phyloP scores from a whole-genome alignment of 1,140 invertebrate genomes.

The Drosophila ohnishii region DNA sequence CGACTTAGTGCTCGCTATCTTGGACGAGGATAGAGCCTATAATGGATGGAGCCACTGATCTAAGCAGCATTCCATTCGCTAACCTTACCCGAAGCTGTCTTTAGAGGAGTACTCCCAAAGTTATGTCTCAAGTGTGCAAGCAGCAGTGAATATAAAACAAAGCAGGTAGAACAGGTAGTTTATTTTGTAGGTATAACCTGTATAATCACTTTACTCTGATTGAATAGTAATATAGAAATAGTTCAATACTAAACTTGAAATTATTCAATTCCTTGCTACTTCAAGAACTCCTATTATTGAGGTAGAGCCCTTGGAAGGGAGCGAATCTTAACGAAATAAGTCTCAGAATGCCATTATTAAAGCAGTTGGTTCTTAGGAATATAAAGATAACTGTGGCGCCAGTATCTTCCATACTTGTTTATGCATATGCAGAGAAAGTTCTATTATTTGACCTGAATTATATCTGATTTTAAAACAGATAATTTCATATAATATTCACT shows the following conservation, averaged over 20 bases:
- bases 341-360: not conserved
- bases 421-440: not conserved
- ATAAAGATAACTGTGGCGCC: not conserved
- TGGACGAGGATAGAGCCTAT: slow-evolving; percentile 36
- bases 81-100: not conserved
- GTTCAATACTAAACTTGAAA: not conserved
- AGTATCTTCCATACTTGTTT: not conserved
- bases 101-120: slow-evolving; percentile 38
- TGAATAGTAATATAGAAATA: not conserved
- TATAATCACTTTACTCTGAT: not conserved
- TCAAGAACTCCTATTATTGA: not conserved
- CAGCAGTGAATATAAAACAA: not conserved
- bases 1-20: slow-evolving; percentile 16
- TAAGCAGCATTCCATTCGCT: not conserved
- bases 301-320: not conserved
- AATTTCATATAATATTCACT: too few relatives aligned
- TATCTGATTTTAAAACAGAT: too few relatives aligned
- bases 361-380: not conserved
- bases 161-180: not conserved
- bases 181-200: not conserved
- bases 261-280: not conserved
- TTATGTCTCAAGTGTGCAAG: too few relatives aligned
- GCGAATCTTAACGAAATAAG: not conserved
- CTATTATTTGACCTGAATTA: not conserved
- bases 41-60: slow-evolving; percentile 31